Conservation (phyloP, 2,888 invertebrate species). For the Drosophila rellima region DNA sequence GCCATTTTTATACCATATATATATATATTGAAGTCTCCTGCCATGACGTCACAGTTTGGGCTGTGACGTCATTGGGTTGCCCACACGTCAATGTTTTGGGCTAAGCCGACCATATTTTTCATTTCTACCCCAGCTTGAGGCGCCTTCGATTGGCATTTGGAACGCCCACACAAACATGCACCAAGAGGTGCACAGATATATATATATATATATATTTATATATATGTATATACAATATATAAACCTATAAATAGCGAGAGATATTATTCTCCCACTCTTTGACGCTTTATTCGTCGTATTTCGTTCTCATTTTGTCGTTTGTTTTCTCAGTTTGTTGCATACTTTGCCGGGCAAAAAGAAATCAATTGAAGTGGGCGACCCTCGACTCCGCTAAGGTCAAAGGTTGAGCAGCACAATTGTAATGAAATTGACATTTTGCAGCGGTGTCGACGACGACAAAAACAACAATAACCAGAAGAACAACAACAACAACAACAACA, state of each 20-base stretch:
- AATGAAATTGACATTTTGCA: conserved; percentile 63
- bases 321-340: conserved; percentile 51
- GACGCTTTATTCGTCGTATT: not conserved
- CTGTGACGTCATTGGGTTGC: conserved; percentile 35
- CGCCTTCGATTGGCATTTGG: conserved; percentile 57
- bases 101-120: conserved; percentile 21
- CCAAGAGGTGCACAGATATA: too few species aligned
- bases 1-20: not conserved
- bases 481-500: not conserved
- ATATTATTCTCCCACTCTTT: conserved; percentile 3
- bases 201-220: too few species aligned
- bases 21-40: not conserved
- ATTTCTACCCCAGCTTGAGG: conserved; percentile 1
- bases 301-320: conserved; percentile 34
- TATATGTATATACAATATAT: conserved; percentile 7
- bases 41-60: conserved; percentile 58
- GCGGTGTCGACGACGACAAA: conserved; percentile 15
- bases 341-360: conserved; percentile 49
- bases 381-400: conserved; percentile 52
- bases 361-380: conserved; percentile 55
- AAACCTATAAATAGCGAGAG: conserved; percentile 44
- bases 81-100: conserved; percentile 9
- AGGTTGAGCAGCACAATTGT: conserved; percentile 50
- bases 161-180: conserved; percentile 43
- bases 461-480: too few species aligned